phyloP scores from a whole-genome alignment of 1,140 invertebrate genomes.

The Carposina sasakii region DNA sequence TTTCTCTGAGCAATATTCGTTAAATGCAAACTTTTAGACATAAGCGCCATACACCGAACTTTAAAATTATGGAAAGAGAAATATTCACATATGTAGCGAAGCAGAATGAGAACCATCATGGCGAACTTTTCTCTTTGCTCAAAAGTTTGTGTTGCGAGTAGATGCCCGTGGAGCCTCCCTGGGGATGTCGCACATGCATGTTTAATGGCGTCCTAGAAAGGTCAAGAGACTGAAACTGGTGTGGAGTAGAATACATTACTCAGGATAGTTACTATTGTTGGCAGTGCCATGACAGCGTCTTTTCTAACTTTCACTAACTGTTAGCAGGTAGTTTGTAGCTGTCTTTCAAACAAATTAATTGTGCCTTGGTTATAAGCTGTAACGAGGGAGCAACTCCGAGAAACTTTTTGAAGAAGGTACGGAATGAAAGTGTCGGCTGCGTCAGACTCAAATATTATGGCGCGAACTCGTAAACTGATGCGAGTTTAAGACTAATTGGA shows the following conservation, averaged over 20 bases:
- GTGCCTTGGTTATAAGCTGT: constrained; percentile 51
- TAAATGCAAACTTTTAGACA: no score
- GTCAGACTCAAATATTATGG: constrained; percentile 31
- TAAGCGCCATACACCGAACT: no score
- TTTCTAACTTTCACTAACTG: constrained; percentile 44
- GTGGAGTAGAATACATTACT: constrained; percentile 57
- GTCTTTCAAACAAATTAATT: constrained; percentile 67
- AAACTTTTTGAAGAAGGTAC: constrained; percentile 52
- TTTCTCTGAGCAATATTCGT: no score
- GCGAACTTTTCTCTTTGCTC: constrained; percentile 58
- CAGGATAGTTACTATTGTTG: constrained; percentile 28
- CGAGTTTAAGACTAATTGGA: no score
- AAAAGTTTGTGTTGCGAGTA: constrained; percentile 54
- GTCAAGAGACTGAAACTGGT: constrained; percentile 55
- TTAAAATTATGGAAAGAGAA: no score
- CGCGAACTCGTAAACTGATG: constrained; percentile 34
- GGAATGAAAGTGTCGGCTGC: constrained; percentile 29
- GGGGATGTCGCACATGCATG: constrained; percentile 53
- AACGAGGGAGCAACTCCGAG: constrained; percentile 46
- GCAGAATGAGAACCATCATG: constrained; percentile 50
- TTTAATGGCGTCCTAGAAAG: constrained; percentile 64
- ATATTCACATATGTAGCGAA: constrained; percentile 39
- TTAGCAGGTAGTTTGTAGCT: constrained; percentile 59
- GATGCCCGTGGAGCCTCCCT: constrained; percentile 41
- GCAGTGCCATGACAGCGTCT: constrained; percentile 36